phyloP scores from a whole-genome alignment of 1,140 invertebrate genomes.

The Eufriesea mexicana region DNA sequence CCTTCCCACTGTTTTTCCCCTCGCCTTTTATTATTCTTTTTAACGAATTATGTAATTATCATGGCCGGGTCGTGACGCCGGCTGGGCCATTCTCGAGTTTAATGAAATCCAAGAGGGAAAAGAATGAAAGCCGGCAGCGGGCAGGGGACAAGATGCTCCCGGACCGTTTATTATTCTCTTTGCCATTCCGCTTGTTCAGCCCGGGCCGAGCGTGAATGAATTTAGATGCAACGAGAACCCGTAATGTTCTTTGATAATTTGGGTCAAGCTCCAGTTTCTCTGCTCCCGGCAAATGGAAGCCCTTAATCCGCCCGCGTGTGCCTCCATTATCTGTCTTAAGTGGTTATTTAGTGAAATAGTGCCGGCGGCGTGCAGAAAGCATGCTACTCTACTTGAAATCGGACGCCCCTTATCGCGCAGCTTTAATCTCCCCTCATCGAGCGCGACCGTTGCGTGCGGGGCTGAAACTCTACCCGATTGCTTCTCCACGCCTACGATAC shows the following conservation, averaged over 20 bases:
- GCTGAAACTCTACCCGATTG: not conserved
- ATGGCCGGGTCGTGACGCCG: not conserved
- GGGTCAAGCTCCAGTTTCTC: conserved; percentile 13
- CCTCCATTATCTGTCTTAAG: conserved; percentile 17
- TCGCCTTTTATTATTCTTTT: not conserved
- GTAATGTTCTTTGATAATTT: conserved; percentile 40
- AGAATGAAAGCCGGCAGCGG: conserved; percentile 5
- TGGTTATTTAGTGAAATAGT: conserved; percentile 26
- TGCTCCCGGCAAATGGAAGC: not conserved
- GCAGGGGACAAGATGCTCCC: not conserved
- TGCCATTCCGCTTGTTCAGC: conserved; percentile 16
- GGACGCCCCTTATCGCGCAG: not conserved
- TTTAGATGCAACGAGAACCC: conserved; percentile 33
- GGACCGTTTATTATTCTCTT: conserved; percentile 42
- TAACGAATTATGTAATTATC: conserved; percentile 41
- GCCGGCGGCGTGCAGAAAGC: not conserved
- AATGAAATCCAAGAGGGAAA: conserved; percentile 33
- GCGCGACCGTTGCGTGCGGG: not conserved
- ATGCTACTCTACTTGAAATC: not conserved
- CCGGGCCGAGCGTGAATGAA: conserved; percentile 22
- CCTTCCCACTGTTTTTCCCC: not conserved
- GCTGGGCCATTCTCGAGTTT: conserved; percentile 28
- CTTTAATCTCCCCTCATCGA: not conserved
- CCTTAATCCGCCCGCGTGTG: conserved; percentile 14
- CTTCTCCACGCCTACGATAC: not conserved